Conservation (phyloP, 2,797 vertebrate species). For the Scolopax bukidnonensis region DNA sequence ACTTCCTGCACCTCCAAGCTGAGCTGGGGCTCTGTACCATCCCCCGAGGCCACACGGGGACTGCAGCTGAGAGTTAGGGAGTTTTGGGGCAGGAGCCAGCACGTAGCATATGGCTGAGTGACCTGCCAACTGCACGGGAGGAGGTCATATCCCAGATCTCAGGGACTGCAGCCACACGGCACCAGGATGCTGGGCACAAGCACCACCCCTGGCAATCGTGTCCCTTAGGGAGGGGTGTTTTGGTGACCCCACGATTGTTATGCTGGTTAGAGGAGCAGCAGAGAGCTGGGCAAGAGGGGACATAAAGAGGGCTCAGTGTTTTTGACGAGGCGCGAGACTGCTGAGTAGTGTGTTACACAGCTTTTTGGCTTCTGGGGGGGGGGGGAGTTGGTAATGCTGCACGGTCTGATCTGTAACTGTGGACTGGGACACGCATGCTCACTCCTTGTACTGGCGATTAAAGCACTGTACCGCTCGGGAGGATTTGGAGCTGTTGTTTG, state of each 20-base stretch:
- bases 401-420: rapidly evolving
- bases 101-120: not conserved
- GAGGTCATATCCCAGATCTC: not conserved
- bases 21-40: not conserved
- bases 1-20: not conserved
- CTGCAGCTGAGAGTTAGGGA: not conserved
- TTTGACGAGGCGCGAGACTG: not conserved
- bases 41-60: rapidly evolving
- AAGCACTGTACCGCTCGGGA: not conserved
- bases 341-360: rapidly evolving
- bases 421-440: rapidly evolving
- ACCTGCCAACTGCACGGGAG: not conserved
- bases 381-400: too few species aligned
- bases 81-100: not conserved
- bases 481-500: not conserved
- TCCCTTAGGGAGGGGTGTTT: not conserved
- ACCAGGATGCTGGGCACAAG: not conserved
- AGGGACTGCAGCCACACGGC: not conserved
- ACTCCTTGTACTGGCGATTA: not conserved
- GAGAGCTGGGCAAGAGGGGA: not conserved
- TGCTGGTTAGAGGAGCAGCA: not conserved
- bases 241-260: not conserved
- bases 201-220: not conserved
- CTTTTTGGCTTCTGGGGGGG: not conserved
- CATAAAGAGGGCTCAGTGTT: rapidly evolving